A percentile compares a stretch with the other conserved stretches of the same genome.
Evolutionary conservation across 1,140 invertebrate species (phyloP).

Genomic region (Neotoxoptera formosana): DNA sequence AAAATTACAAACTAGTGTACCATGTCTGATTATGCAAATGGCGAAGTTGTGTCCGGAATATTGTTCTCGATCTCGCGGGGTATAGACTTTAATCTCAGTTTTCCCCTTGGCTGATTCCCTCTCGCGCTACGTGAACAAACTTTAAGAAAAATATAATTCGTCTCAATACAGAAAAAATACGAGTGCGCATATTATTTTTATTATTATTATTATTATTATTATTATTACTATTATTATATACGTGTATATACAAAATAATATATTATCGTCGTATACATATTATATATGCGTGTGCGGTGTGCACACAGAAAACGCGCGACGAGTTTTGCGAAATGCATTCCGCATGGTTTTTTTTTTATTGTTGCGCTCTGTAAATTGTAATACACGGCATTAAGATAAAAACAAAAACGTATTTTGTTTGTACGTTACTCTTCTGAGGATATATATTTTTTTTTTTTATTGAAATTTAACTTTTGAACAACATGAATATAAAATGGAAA

Average conservation of each 20-base stretch:
- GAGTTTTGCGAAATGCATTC: neutral
- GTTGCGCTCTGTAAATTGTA: neutral
- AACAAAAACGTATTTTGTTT: neutral
- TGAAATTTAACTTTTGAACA: constrained; percentile 4
- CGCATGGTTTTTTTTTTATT: neutral
- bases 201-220: neutral
- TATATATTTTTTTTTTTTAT: neutral
- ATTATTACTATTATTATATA: neutral
- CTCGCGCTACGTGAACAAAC: constrained; percentile 38
- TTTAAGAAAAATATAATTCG: constrained; percentile 37
- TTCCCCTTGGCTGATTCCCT: constrained; percentile 42
- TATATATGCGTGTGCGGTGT: constrained; percentile 1
- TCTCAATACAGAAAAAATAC: constrained; percentile 1
- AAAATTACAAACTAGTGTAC: constrained; percentile 54
- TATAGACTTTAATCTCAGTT: constrained; percentile 53
- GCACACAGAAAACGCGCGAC: neutral
- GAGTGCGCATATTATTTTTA: neutral
- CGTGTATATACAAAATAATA: neutral
- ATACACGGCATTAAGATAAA: neutral
- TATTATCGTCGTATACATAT: neutral
- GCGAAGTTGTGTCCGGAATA: constrained; percentile 47
- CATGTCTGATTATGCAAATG: constrained; percentile 49
- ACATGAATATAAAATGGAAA: neutral
- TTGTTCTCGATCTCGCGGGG: constrained; percentile 29
- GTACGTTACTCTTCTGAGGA: neutral